Evolutionary conservation across 2,797 vertebrate genomes (phyloP).

Genomic region (Acanthurus tractus): DNA sequence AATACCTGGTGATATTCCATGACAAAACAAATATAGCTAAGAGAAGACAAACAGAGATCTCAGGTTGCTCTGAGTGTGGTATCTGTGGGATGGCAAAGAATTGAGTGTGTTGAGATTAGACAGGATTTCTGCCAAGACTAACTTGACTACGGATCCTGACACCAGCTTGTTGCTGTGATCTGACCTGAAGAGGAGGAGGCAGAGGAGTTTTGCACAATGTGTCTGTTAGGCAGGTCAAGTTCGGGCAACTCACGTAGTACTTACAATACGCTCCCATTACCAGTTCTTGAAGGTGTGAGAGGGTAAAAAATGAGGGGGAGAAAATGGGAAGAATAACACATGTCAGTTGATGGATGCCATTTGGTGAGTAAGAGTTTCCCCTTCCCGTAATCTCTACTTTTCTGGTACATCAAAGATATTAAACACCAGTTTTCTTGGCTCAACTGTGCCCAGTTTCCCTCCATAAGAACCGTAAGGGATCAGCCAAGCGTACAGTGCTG

Average conservation of each 20-base stretch:
- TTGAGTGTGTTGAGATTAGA: constrained; percentile 43
- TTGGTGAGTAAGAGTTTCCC: constrained; percentile 31
- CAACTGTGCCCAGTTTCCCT: not conserved
- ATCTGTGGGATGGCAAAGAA: constrained; percentile 43
- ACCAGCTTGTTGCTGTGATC: constrained; percentile 49
- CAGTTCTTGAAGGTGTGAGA: constrained; percentile 24
- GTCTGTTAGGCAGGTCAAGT: not conserved
- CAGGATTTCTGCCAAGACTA: constrained; percentile 60
- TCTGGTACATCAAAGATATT: constrained; percentile 51
- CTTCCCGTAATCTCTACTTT: constrained; percentile 22
- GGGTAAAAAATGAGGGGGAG: not conserved
- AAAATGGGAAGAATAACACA: constrained; percentile 19
- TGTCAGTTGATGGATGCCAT: constrained; percentile 16
- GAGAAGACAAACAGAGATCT: constrained; percentile 66
- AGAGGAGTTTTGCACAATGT: constrained; percentile 10
- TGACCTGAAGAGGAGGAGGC: constrained; percentile 38
- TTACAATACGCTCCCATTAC: constrained; percentile 26
- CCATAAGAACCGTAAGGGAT: constrained; percentile 23
- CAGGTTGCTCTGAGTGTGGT: constrained; percentile 47
- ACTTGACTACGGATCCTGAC: constrained; percentile 60
- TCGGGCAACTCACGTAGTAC: constrained; percentile 8
- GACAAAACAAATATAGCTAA: constrained; percentile 67
- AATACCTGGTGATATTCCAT: constrained; percentile 62
- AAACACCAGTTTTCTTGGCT: constrained; percentile 38
- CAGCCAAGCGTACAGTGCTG: constrained; percentile 3